Conservation (phyloP, 1,140 invertebrate species). For the Gonioctena quinquepunctata region DNA sequence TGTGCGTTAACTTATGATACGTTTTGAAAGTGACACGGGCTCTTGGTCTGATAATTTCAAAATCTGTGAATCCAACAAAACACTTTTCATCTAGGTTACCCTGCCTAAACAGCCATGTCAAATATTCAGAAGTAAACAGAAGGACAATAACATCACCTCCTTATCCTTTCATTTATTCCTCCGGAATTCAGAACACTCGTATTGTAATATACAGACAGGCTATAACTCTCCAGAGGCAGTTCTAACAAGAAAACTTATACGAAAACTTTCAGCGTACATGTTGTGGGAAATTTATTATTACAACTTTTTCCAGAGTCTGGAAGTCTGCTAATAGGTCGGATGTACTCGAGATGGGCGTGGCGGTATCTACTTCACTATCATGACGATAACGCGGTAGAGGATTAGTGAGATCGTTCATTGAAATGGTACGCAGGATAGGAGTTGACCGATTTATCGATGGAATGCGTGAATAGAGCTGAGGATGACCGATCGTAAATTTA, state of each 20-base stretch:
- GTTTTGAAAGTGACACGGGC: too few relatives aligned
- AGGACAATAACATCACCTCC: background rate
- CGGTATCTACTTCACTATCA: background rate
- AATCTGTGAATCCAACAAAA: too few relatives aligned
- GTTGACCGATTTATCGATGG: background rate
- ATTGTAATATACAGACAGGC: background rate
- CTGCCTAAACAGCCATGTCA: too few relatives aligned
- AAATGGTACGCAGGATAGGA: background rate
- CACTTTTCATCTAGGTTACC: too few relatives aligned
- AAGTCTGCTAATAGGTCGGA: background rate
- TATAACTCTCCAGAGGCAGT: background rate
- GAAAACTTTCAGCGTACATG: slow-evolving; percentile 4
- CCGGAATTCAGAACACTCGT: background rate
- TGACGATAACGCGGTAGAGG: background rate
- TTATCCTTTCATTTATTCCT: background rate
- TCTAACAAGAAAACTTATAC: slow-evolving; percentile 4
- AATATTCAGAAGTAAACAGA: too few relatives aligned
- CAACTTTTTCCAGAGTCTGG: background rate
- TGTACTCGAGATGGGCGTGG: background rate
- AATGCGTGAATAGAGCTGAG: background rate
- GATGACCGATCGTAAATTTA: background rate
- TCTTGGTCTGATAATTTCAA: too few relatives aligned
- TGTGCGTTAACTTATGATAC: too few relatives aligned
- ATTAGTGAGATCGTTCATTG: background rate
- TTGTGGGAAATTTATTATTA: slow-evolving; percentile 1